Evolutionary conservation across 1,140 invertebrate species (phyloP), one percentile per base, ranked within the genome.

Genomic region (Drosophila kanapiae): DNA sequence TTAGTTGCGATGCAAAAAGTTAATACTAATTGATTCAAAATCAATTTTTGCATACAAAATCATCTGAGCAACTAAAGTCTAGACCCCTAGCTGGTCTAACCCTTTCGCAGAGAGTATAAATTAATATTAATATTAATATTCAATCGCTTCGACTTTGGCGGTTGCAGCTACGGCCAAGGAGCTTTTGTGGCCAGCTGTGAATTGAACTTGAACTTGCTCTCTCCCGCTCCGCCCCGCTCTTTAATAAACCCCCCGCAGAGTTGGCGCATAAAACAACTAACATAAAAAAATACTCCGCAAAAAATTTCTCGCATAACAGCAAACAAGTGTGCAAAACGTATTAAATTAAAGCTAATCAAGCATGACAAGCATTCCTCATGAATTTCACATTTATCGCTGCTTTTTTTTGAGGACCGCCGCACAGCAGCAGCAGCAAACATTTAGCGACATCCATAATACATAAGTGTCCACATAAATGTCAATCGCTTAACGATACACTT

Each of bases 241-340:
- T 38, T 23, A 13, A 23, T 42, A 54, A 54, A n/a, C 27, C 38
- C 27, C 7, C n/a, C 40, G 48, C 35, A 38, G 53, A 47, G 37
- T 71, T 57, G 75, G 60, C 54, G 65, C 38, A 69, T 65, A 48
- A 83, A 70, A 56, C 47, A 47, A 48, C 42, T 59, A 61, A 63
- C 61, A 82, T 57, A 72, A 60, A 83, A 70, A 49, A 65, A 51
- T 18, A 37, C 31, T 16, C 13, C 40, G 57, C 56, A 51, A 78
- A 78, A 74, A 72, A 87, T 87, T 90, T 61, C 69, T 87, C 48
- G 65, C 84, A 90, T 87, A 84, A 69, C 78, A 75, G 68, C 69
- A 60, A 60, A 68, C 85, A 87, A 80, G 84, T 87, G 85, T 90
- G 80, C 72, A 80, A 87, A 81, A 84, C 76, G 84, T 87, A 84